Percentiles rank a stretch among this genome's conserved stretches.
phyloP scores from a whole-genome alignment of 2,797 vertebrate species.

The Odontamblyopus rebecca region DNA sequence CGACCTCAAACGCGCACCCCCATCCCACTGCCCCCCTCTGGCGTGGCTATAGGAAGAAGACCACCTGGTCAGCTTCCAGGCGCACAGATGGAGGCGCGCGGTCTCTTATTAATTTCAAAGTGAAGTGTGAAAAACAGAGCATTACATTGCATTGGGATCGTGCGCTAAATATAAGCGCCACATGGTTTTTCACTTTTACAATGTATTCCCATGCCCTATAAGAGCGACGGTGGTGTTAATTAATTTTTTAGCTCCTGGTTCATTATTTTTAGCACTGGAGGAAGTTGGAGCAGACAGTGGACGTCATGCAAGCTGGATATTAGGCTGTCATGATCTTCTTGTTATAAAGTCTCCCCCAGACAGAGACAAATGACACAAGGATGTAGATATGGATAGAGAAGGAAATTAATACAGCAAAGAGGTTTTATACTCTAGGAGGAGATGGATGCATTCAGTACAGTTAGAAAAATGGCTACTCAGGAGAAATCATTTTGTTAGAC shows the following conservation, averaged over 20 bases:
- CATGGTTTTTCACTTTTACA: conserved; percentile 28
- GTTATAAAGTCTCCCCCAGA: conserved; percentile 50
- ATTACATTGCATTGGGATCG: background rate
- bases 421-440: no score
- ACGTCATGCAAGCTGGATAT: conserved; percentile 50
- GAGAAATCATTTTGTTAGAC: background rate
- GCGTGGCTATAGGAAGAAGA: conserved; percentile 49
- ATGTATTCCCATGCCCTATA: conserved; percentile 29
- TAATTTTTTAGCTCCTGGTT: conserved; percentile 47
- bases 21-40: conserved; percentile 22
- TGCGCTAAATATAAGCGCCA: conserved; percentile 19
- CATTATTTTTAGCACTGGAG: conserved; percentile 66
- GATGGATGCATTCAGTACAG: background rate
- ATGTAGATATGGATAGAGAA: conserved; percentile 28
- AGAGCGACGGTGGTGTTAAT: conserved; percentile 58
- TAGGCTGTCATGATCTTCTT: conserved; percentile 54
- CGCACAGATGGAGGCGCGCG: conserved; percentile 56
- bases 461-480: background rate
- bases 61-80: conserved; percentile 65
- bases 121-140: conserved; percentile 48
- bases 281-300: conserved; percentile 44
- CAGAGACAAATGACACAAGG: conserved; percentile 43
- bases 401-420: conserved; percentile 6
- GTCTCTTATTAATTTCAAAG: conserved; percentile 51
- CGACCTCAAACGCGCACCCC: conserved; percentile 18